Evolutionary conservation across 2,113 vertebrate genomes (phyloP).

Genomic region (Tichodroma muraria): DNA sequence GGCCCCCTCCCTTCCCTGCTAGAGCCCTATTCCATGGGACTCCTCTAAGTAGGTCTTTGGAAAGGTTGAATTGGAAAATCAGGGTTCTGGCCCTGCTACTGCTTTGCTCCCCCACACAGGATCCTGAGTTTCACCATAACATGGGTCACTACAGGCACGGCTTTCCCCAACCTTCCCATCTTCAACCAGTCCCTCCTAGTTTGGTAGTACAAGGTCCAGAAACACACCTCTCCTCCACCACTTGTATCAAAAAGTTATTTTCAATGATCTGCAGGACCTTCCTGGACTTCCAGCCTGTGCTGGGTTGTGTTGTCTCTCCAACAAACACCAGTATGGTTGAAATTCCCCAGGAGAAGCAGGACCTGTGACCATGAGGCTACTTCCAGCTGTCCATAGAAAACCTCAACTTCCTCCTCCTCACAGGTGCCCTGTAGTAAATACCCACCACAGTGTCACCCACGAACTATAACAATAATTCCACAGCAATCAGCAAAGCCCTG

Average conservation of each 20-base stretch:
- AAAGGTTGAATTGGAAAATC: not conserved
- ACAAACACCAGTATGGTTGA: not conserved
- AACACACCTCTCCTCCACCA: not conserved
- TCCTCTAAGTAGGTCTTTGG: not conserved
- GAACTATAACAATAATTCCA: not conserved
- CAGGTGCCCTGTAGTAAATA: not conserved
- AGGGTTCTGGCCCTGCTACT: not conserved
- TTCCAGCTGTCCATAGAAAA: not conserved
- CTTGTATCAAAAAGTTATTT: not conserved
- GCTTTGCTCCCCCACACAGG: not conserved
- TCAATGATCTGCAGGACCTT: not conserved
- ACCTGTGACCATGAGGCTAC: not conserved
- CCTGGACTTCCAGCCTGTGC: not conserved
- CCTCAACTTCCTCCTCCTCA: not conserved
- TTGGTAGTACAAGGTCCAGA: not conserved
- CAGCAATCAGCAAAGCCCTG: not conserved
- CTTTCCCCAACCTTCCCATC: not conserved
- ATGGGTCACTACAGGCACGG: not conserved
- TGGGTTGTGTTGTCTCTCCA: not conserved
- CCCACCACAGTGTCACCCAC: not conserved
- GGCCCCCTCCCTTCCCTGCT: not conserved
- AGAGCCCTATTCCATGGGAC: not conserved
- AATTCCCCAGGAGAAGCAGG: not conserved
- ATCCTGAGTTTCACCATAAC: not conserved
- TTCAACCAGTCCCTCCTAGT: not conserved